These are phyloP conservation scores for Aphelenchoides besseyi DNA, from an alignment of 1,140 invertebrate genomes.

Conservation along the genomic window DNA sequence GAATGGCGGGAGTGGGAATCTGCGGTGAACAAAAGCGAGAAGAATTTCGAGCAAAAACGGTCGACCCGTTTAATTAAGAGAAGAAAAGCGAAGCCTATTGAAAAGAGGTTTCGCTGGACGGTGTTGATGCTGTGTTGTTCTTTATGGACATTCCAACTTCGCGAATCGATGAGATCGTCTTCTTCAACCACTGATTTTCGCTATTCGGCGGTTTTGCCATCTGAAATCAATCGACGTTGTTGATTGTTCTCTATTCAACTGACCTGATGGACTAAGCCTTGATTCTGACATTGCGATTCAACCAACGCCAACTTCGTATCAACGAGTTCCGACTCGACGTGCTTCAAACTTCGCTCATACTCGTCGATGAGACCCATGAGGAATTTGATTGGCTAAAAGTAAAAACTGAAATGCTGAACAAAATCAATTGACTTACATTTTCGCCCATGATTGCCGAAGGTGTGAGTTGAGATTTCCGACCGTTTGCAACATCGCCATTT, in stretches of 20 bases:
- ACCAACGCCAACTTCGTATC: constrained; percentile 93
- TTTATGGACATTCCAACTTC: constrained; percentile 66
- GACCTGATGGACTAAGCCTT: constrained; percentile 68
- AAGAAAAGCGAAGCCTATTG: background rate
- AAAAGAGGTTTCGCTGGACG: background rate
- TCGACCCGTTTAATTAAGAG: background rate
- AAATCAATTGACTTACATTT: constrained; percentile 26
- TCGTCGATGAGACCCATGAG: constrained; percentile 5
- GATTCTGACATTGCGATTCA: constrained; percentile 91
- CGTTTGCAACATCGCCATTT: constrained; percentile 28
- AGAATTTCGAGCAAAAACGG: too few relatives aligned
- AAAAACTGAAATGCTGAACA: constrained; percentile 7
- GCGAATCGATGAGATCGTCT: constrained; percentile 57
- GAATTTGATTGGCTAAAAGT: constrained; percentile 16
- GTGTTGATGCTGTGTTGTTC: constrained; percentile 25
- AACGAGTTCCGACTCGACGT: constrained; percentile 85
- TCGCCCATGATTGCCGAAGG: constrained; percentile 1
- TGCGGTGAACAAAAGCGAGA: too few relatives aligned
- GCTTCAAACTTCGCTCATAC: constrained; percentile 9
- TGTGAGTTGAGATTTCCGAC: constrained; percentile 21
- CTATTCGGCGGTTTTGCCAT: constrained; percentile 12
- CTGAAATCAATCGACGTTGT: constrained; percentile 1
- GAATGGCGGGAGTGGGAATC: too few relatives aligned
- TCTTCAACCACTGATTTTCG: constrained; percentile 49
- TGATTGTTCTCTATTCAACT: background rate